Conservation (phyloP, 2,797 vertebrate genomes). For the Gymnocypris eckloni region DNA sequence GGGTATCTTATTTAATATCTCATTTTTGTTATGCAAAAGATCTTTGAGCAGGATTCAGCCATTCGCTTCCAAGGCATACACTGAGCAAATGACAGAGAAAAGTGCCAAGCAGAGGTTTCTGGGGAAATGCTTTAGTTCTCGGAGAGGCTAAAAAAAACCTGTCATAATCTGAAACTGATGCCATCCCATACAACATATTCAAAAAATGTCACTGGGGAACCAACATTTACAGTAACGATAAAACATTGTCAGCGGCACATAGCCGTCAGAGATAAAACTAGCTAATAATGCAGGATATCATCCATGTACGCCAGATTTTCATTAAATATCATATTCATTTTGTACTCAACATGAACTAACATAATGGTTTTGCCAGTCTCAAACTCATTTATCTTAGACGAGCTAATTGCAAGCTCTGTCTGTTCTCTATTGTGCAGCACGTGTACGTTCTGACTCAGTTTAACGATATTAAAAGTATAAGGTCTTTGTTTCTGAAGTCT, state of each 20-base stretch:
- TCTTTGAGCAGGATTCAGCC: neutral
- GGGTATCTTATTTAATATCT: neutral
- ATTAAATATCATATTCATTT: neutral
- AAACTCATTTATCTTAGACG: neutral
- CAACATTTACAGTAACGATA: neutral
- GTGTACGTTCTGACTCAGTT: neutral
- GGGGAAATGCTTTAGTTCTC: neutral
- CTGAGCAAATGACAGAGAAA: neutral
- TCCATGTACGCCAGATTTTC: neutral
- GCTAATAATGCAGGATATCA: neutral
- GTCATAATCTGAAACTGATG: neutral
- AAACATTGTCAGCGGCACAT: neutral
- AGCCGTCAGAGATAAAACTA: neutral
- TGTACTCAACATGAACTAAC: neutral
- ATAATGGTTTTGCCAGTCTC: neutral
- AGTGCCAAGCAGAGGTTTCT: neutral
- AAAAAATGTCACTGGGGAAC: neutral
- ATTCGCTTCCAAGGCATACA: neutral
- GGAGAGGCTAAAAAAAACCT: neutral
- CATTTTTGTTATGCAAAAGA: neutral
- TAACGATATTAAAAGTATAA: conserved; percentile 6
- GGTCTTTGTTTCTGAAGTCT: conserved; percentile 23
- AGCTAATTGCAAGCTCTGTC: neutral
- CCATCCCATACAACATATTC: neutral
- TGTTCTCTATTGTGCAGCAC: neutral